Base-by-base conservation (phyloP, 1,140 invertebrate genomes). In the Euwallacea similis region DNA sequence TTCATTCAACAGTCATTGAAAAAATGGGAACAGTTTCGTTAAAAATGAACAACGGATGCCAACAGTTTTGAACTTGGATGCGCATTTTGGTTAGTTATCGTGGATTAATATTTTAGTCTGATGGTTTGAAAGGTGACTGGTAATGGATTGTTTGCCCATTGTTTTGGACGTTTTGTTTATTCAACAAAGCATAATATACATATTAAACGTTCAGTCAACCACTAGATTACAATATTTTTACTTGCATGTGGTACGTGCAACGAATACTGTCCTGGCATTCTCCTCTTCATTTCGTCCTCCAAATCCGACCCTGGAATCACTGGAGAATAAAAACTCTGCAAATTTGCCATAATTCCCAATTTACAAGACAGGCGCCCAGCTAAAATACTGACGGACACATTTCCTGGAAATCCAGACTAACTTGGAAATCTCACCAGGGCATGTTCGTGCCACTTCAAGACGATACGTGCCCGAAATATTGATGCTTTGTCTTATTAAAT, bases 371-470 rank as follows among this genome's bases (percentile, higher is more conserved):
- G 43, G 53, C 67, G 33, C 21, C 67, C 59, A 33, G 44, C 50
- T 69, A 63, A 62, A 69, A 69, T 69, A 63, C 67, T 56, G 67
- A 61, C 58, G 66, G 66, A 69, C 67, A 62, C 66, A 59, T 60
- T 68, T 68, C 66, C 56, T 10, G 44, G 21, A 68, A 68, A 68
- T 68, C 66, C 66, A 68, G 46, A 68, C 66, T 68, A 68, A 68
- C 62, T 70, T 42, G 13, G 47, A 21, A 70, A 61, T 64, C 53
- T 55, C 69, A 56, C 62, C 60, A 15, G 62, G 67, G 60, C 61
- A 69, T 69, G 54, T 63, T 69, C 67, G 69, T 70, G 69, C 69
- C 59, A 64, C 69, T 70, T 69, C 69, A 65, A 65, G 61, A 56
- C 41, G 61, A 58, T 65, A 70, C 69, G 69, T 70, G 69, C 61